Evolutionary conservation across 2,888 invertebrate genomes (phyloP), one percentile per base, ranked within the genome.

Genomic region (Meganola albula): DNA sequence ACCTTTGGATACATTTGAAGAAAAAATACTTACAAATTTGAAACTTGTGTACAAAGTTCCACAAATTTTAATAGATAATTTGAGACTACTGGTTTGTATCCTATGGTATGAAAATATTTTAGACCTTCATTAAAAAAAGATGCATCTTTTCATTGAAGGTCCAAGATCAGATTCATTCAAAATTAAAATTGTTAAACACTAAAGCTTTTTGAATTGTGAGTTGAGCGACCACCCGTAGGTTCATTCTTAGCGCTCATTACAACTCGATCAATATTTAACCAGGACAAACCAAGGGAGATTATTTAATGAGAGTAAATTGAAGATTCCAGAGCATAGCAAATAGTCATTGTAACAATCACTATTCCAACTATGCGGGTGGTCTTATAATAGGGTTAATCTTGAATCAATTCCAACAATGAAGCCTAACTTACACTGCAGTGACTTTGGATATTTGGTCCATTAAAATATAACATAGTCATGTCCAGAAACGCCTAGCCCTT

Each of bases 301-400:
- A 40, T 44, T 38, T 38, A 38, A 47, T 34, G 32, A 59, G 52
- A 48, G 50, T 50, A 34, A 52, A 53, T 52, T 33, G 39, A 29
- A 36, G 31, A 44, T 40, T 43, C 31, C 21, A 36, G 44, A 48
- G 48, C 46, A 44, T 45, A 43, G 34, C 14, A 25, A 32, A 25
- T 33, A 36, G 36, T 51, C 48, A 57, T 53, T 48, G 52, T 55
- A 57, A 49, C 59, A 60, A 63, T 66, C 50, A 45, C 39, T 45
- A 37, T 42, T 50, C 36, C 4, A 22, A 37, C 8, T 44, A 78
- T 79, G 73, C 78, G 79, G 78, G 79, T 78, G 71, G 70, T 70
- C 72, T 44, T 34, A 48, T 58, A 55, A 67, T 62, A 63, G 65
- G 65, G 68, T 71, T 72, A 69, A 71, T 66, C 62, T 67, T 54